Evolutionary conservation across 2,797 vertebrate species (phyloP), one percentile per base, ranked within the genome.

Genomic region (Dendrocincla tyrannina): DNA sequence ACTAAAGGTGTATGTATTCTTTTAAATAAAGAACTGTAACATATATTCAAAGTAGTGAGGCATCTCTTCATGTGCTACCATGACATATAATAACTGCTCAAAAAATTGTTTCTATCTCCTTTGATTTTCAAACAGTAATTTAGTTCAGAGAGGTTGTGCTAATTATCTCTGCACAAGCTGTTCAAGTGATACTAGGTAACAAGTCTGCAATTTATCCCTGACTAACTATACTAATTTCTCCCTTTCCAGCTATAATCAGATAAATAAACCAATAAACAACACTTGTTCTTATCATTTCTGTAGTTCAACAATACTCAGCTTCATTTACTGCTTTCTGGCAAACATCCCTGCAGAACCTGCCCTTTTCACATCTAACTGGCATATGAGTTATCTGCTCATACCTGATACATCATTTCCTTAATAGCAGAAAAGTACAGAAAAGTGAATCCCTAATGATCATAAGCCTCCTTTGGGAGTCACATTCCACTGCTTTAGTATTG

Each of bases 161-260:
- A 92, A 96, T 92, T 85, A 87, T 53, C 44, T 91, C 67, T 68
- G 55, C 60, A 74, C 64, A 94, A 91, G 60, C 82, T 93, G 70
- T 56, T 96, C 35, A 5, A 91, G 86, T 90, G 92, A 77, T 81
- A 75, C 70, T 56, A 81, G 68, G 89, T 85, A 96, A 85, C 49
- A 80, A 88, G 69, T 27, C 56, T 94, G 42, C 83, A 89, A 81
- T 96, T 96, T 90, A 91, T 91, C 80, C 85, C 62, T 47, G 30
- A 91, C 88, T 95, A 96, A 73, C 69, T 79, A 27, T 87, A 95
- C 94, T 92, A 93, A 95, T 96, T 95, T 93, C 55, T 96, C 92
- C 49, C 90, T 95, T 92, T 64, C 69, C 82, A 92, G 28, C 39
- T 77, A 55, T 85, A 95, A 80, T 84, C 77, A 92, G 78, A 95